A percentile compares a stretch with the other conserved stretches of the same genome.
Evolutionary conservation across 2,888 invertebrate species (phyloP).

Genomic region (Rotaria sp.): DNA sequence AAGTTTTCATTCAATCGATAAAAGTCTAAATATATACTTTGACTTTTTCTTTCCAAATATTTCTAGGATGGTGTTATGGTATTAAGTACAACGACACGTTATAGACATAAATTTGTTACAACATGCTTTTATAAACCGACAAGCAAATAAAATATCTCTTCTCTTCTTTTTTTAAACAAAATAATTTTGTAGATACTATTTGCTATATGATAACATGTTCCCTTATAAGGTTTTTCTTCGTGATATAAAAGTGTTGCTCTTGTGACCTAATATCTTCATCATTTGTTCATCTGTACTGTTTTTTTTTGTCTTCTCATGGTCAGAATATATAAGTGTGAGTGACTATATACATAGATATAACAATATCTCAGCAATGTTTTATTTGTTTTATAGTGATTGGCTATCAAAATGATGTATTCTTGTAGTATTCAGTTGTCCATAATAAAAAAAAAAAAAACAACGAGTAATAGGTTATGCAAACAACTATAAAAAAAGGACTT

Average conservation of each 20-base stretch:
- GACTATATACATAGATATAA: neutral
- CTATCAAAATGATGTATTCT: neutral
- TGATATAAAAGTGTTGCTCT: neutral
- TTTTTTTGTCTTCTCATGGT: neutral
- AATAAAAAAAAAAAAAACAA: neutral
- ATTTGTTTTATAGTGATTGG: neutral
- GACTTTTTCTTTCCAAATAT: slow-evolving; percentile 35
- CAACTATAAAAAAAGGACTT: no score
- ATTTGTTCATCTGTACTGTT: neutral
- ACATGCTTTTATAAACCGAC: slow-evolving; percentile 93
- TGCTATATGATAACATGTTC: neutral
- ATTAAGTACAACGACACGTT: slow-evolving; percentile 90
- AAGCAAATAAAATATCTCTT: neutral
- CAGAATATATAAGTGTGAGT: neutral
- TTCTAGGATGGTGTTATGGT: slow-evolving; percentile 92
- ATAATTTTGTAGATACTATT: neutral
- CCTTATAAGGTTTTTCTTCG: neutral
- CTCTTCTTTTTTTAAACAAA: no score
- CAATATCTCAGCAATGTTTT: neutral
- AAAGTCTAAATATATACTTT: no score
- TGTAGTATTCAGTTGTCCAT: neutral
- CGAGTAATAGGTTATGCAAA: no score
- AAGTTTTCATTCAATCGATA: neutral
- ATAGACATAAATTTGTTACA: slow-evolving; percentile 97
- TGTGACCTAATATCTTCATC: neutral